These are phyloP conservation scores for Pelobates fuscus DNA, from an alignment of 2,113 vertebrate species.

Conservation along the genomic window DNA sequence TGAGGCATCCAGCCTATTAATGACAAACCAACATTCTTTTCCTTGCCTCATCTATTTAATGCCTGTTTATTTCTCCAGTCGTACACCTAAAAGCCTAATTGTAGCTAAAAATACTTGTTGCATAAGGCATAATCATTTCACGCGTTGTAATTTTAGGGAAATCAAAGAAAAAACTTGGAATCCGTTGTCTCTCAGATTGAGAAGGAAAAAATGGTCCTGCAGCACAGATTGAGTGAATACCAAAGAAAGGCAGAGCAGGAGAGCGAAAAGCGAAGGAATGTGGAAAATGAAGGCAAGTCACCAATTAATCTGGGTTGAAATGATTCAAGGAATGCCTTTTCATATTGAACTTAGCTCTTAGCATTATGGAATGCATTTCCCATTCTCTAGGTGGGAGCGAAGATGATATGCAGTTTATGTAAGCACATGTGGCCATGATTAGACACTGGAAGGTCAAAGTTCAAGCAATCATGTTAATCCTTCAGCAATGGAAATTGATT, in stretches of 20 bases:
- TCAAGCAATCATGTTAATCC: conserved; percentile 14
- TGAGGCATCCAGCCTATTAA: no score
- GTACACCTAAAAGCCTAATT: conserved; percentile 2
- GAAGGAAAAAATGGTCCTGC: conserved; percentile 91
- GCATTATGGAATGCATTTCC: conserved; percentile 41
- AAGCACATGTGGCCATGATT: conserved; percentile 29
- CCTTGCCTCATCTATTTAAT: no score
- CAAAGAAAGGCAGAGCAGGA: conserved; percentile 97
- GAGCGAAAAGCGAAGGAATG: conserved; percentile 89
- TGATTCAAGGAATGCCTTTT: not conserved
- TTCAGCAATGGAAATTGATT: not conserved
- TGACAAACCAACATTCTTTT: no score
- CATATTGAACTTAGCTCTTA: not conserved
- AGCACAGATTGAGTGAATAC: conserved; percentile 88
- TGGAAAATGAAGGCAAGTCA: conserved; percentile 92
- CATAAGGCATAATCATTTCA: conserved; percentile 33
- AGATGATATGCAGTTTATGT: not conserved
- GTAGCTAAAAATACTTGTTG: conserved; percentile 26
- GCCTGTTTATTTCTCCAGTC: not conserved
- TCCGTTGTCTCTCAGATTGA: conserved; percentile 83
- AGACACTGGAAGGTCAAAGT: not conserved
- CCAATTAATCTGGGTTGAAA: not conserved
- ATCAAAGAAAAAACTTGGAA: conserved; percentile 83
- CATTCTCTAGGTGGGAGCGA: conserved; percentile 6
- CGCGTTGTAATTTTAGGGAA: conserved; percentile 65